These are phyloP conservation scores for Probosciger aterrimus DNA, from an alignment of 2,113 vertebrate species.

Conservation along the genomic window DNA sequence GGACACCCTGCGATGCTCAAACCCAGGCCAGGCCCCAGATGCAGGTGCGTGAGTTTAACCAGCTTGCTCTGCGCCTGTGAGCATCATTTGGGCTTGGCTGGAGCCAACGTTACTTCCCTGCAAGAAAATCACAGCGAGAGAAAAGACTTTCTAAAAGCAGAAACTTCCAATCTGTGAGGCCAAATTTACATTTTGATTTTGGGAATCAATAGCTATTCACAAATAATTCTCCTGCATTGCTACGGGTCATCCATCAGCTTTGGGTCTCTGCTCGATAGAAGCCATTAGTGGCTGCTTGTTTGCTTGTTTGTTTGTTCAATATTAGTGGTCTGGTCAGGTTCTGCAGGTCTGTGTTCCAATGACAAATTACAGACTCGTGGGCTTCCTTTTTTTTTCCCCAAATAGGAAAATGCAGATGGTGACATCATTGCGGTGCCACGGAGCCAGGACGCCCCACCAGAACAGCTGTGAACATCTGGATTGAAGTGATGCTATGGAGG, in stretches of 20 bases:
- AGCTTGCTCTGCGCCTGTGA: background rate
- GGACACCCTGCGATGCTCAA: background rate
- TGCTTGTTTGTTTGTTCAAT: background rate
- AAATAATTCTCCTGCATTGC: background rate
- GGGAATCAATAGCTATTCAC: background rate
- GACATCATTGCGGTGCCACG: background rate
- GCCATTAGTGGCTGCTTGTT: background rate
- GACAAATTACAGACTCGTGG: background rate
- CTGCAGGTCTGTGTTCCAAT: background rate
- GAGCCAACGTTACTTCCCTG: background rate
- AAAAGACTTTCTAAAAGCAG: background rate
- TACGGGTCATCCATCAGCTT: background rate
- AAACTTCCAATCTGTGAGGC: background rate
- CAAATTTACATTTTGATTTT: slow-evolving; percentile 33
- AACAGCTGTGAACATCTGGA: background rate
- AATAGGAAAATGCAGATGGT: background rate
- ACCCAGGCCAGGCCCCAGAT: too few relatives aligned
- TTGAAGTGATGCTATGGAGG: background rate
- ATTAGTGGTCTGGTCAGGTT: background rate
- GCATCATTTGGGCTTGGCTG: background rate
- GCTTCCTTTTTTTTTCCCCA: background rate
- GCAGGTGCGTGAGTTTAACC: background rate
- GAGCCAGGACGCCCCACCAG: background rate
- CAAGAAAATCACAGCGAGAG: background rate
- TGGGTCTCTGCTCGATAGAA: background rate